Conservation (phyloP, 2,888 invertebrate genomes). For the Drosophila colorata region DNA sequence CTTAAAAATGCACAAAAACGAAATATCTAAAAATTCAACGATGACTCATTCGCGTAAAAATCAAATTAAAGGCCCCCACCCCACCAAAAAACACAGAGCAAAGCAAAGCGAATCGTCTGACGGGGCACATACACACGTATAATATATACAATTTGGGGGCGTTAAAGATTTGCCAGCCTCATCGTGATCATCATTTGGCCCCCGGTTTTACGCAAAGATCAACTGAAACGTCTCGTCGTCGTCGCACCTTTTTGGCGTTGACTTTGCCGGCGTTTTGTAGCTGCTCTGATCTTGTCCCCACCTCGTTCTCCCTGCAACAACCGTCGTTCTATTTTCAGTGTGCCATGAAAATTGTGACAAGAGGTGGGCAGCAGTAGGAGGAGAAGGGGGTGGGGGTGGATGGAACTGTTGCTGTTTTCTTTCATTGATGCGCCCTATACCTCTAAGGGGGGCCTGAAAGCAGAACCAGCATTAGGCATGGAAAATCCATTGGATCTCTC, state of each 20-base stretch:
- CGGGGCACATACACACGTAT: conserved; percentile 6
- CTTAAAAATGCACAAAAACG: conserved; percentile 52
- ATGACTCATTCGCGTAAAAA: conserved; percentile 67
- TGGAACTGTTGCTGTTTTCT: conserved; percentile 26
- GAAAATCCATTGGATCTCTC: conserved; percentile 25
- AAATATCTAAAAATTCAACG: conserved; percentile 74
- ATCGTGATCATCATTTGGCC: conserved; percentile 14
- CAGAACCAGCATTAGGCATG: conserved; percentile 22
- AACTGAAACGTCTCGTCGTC: conserved; percentile 9
- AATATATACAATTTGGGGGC: conserved; percentile 37
- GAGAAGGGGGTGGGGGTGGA: neutral
- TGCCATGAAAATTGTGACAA: conserved; percentile 61
- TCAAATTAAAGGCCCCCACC: conserved; percentile 54
- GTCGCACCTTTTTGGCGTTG: conserved; percentile 51
- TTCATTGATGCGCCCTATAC: conserved; percentile 44
- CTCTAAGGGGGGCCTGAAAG: conserved; percentile 1
- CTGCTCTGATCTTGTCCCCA: conserved; percentile 36
- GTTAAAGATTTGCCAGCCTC: conserved; percentile 44
- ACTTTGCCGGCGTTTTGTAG: conserved; percentile 50
- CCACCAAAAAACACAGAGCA: neutral
- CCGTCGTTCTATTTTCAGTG: conserved; percentile 67
- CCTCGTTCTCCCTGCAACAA: neutral
- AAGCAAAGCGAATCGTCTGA: conserved; percentile 30
- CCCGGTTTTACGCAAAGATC: conserved; percentile 41
- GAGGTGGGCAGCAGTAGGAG: conserved; percentile 5